These are phyloP conservation scores for Agriopis marginaria DNA, from an alignment of 2,888 invertebrate species.

Conservation along the genomic window DNA sequence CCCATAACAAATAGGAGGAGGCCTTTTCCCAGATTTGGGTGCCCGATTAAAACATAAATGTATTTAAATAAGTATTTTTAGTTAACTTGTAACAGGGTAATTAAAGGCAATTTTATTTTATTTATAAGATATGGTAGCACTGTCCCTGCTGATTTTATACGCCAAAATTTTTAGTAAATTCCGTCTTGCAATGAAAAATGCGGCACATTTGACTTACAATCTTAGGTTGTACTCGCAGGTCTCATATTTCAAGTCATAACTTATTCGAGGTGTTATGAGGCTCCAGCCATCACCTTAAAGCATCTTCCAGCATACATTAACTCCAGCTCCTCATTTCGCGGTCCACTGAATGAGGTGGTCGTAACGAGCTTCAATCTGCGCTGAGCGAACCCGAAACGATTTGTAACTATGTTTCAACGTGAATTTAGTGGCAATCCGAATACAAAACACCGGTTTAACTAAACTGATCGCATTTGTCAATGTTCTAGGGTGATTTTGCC, in stretches of 20 bases:
- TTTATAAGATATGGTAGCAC: no score
- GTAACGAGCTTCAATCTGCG: constrained; percentile 29
- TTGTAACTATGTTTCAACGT: constrained; percentile 39
- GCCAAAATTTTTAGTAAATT: background rate
- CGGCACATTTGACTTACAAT: background rate
- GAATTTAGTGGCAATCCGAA: constrained; percentile 38
- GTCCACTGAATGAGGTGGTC: constrained; percentile 23
- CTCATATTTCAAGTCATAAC: constrained; percentile 5
- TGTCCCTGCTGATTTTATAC: no score
- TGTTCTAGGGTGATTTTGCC: constrained; percentile 23
- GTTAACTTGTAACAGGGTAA: no score
- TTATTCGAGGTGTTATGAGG: constrained; percentile 7
- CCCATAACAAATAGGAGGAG: no score
- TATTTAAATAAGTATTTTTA: no score
- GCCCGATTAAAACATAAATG: no score
- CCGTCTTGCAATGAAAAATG: background rate
- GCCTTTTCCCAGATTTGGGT: no score
- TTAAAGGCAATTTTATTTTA: no score
- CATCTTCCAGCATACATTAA: constrained; percentile 19
- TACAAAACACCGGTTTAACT: constrained; percentile 37
- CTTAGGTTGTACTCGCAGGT: background rate
- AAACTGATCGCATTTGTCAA: constrained; percentile 38
- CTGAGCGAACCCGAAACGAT: constrained; percentile 34
- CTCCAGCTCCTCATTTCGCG: constrained; percentile 27
- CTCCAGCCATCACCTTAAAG: constrained; percentile 6